Base-by-base conservation (phyloP, 2,797 vertebrate genomes). In the Eutrigla gurnardus region DNA sequence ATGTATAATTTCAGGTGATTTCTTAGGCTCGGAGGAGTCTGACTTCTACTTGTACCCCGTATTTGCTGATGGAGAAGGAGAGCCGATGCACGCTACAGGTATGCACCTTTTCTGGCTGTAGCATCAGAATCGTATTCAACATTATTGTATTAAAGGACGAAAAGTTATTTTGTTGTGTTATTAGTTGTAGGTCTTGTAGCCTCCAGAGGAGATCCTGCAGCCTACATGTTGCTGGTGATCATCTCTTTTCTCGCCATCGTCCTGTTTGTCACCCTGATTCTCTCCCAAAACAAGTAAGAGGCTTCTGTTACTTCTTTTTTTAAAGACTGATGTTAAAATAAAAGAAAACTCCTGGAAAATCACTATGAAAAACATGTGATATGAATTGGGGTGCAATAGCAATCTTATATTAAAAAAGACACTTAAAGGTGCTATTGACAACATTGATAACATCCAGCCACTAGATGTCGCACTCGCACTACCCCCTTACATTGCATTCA, bases 261-360 rank as follows among this genome's bases (percentile, higher is more conserved):
- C 58, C 73, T 99, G 76, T 90, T 98, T 42, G 94, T 96, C 88
- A 95, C 88, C 0, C 71, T 99, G 70, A 76, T 97, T 88, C 72
- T 97, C 84, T 96, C 95, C 0, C 96, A 97, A 83, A 96, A 97
- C 85, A 97, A 96, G 98, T 97, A 95, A 84, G 94, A 68, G 7
- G 5, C 47, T 40, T 6, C 0, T 54, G 6, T 49, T 47, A 86
- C 11, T n/a, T 25, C 2, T 25, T 25, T 25, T 25, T 32, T 25
- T 15, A 17, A 40, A 12, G 0, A 39, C 13, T n/a, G 0, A 39
- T 47, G 40, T 45, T 63, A 32, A 54, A 25, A 25, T 25, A 25
- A 25, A 25, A 25, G 25, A 25, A 25, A 25, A 25, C 25, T 25
- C 25, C 25, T 25, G 25, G 2, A 66, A 43, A 15, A 39, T 45